Base-by-base conservation (phyloP, 1,140 invertebrate genomes). In the Camponotus vicinus region DNA sequence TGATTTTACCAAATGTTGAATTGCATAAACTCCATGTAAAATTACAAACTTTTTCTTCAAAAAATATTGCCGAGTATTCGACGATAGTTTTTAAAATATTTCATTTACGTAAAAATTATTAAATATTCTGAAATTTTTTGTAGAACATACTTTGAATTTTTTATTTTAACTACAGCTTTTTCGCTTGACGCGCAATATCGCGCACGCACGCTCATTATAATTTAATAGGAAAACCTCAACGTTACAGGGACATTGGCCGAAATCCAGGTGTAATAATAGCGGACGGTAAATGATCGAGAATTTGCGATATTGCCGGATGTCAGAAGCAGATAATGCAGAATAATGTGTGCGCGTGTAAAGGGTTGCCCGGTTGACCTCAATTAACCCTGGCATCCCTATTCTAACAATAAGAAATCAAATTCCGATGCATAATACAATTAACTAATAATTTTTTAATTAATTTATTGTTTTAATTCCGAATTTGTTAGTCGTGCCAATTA, bases 231-330 rank as follows among this genome's bases (percentile, higher is more conserved):
- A 82, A 71, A 80, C 0, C 69, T 18, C 27, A 9, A 34, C 21
- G 11, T 3, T 11, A 11, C 27, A 8, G 8, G 34, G 9, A 32
- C 42, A 59, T 7, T 45, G 45, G 1, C 27, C 66, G 37, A 70
- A 80, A 73, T 82, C 18, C 55, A 59, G 52, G 27, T 18, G 67
- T 32, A 73, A 61, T 82, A 82, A 82, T 70, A 82, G 40, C 37
- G 27, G 3, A 59, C 27, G 37, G 18, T 61, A 61, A 55, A 59
- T 70, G 40, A 73, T 73, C 55, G 67, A 45, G 67, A 82, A 82
- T 82, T 82, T 61, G 69, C 69, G 79, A 83, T 83, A 73, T 73
- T 70, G 55, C 40, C 69, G 55, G 18, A 83, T 69, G 40, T 83
- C 69, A 73, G 55, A 59, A n/a, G 40, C 40, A 83, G 79, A 83